Evolutionary conservation across 2,113 vertebrate species (phyloP), one percentile per base, ranked within the genome.

Genomic region (Tetrao urogallus): DNA sequence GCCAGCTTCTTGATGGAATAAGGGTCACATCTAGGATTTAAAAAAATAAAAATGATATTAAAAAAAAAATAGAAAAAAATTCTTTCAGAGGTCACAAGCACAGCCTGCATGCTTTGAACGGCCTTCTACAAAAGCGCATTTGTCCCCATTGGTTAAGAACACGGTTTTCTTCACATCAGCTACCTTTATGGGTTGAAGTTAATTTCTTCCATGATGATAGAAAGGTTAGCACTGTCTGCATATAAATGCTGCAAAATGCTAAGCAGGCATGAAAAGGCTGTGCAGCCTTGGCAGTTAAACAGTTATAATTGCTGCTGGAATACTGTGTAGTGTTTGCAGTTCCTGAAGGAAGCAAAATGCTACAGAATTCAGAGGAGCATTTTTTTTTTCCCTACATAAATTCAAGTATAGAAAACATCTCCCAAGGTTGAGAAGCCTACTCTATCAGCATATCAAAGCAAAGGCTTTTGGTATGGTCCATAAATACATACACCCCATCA

Each of bases 231-330:
- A 38, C 34, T 75, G 56, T 71, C 75, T 20, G 5, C 57, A 48
- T 76, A 69, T 79, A 85, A 93, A 92, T 54, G 78, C 58, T 78
- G 43, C 86, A 84, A 94, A 90, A 82, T 57, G 74, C 63, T 91
- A 93, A 91, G 87, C 82, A 85, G 89, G 82, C 78, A 52, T 91
- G 84, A 91, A 92, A 94, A 89, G 87, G n/a, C 82, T 81, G 74
- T 5, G 4, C 84, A 91, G 74, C 81, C 91, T 93, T 67, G 92
- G 87, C 63, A 65, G 78, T 92, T 95, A 67, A 88, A 82, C 40
- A 1, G 4, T 17, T 54, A 32, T 58, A 80, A 91, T 82, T 95
- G 48, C 58, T 88, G 1, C 42, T 92, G 71, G 71, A 80, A 30
- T 65, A 91, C 69, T 4, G 8, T 69, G 50, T 86, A 56, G 4